These are phyloP conservation scores for Sinocyclocheilus anophthalmus DNA, from an alignment of 2,113 vertebrate genomes.

Conservation along the genomic window DNA sequence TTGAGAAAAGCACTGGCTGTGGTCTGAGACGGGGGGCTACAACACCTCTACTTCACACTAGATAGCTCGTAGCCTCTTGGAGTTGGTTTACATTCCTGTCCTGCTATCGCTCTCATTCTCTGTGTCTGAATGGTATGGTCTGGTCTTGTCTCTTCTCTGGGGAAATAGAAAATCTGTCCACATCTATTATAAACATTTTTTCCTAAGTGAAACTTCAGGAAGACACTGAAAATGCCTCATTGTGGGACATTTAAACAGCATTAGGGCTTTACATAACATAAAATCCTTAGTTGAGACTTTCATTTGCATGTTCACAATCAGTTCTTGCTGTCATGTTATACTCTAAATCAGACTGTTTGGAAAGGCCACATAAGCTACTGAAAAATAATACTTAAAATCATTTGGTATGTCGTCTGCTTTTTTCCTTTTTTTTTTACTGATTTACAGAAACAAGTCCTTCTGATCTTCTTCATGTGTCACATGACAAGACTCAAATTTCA, in stretches of 20 bases:
- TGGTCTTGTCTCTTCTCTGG: not conserved
- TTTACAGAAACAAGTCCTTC: not conserved
- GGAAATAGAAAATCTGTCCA: not conserved
- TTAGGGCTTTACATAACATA: not conserved
- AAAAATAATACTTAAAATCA: not conserved
- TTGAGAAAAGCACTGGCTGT: not conserved
- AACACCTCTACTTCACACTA: not conserved
- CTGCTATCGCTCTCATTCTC: constrained; percentile 25
- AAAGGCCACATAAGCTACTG: not conserved
- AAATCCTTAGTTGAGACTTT: not conserved
- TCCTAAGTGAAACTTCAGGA: not conserved
- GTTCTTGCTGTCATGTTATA: not conserved
- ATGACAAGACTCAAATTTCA: constrained; percentile 23
- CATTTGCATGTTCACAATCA: not conserved
- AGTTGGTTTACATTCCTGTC: constrained; percentile 41
- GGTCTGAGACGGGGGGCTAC: not conserved
- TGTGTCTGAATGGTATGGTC: not conserved
- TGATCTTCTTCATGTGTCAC: not conserved
- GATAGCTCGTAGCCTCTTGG: not conserved
- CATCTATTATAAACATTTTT: not conserved
- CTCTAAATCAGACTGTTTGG: not conserved
- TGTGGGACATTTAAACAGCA: not conserved
- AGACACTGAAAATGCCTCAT: not conserved
- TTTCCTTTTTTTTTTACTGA: too few species aligned
- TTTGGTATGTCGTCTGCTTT: not conserved